These are phyloP conservation scores for Danaus plexippus DNA, from an alignment of 1,140 invertebrate genomes.

Conservation along the genomic window DNA sequence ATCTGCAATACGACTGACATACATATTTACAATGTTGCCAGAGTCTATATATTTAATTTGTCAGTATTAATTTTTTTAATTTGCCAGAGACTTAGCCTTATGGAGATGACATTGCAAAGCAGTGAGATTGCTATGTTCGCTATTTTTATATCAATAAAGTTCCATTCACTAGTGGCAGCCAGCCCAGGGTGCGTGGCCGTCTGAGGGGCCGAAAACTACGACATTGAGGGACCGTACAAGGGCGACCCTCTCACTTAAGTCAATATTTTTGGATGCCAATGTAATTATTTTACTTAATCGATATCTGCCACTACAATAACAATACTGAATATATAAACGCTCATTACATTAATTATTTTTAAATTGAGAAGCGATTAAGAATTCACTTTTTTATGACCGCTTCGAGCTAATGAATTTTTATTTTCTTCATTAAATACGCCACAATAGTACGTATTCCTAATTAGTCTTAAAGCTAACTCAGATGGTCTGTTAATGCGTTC, in stretches of 20 bases:
- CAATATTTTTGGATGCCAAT: conserved; percentile 53
- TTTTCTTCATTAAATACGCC: conserved; percentile 19
- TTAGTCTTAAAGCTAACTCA: conserved; percentile 12
- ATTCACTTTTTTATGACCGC: conserved; percentile 18
- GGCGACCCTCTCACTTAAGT: conserved; percentile 64
- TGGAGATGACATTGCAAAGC: too few species aligned
- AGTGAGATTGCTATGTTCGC: too few species aligned
- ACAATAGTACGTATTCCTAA: conserved; percentile 18
- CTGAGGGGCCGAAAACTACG: conserved; percentile 39
- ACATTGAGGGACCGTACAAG: conserved; percentile 56
- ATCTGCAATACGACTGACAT: too few species aligned
- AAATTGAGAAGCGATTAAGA: conserved; percentile 18
- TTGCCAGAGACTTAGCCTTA: too few species aligned
- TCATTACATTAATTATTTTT: conserved; percentile 26
- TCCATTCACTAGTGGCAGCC: conserved; percentile 40
- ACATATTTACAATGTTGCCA: too few species aligned
- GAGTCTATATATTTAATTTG: too few species aligned
- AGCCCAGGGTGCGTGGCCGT: conserved; percentile 36
- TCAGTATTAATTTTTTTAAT: too few species aligned
- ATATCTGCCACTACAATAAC: conserved; percentile 33
- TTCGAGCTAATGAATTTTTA: conserved; percentile 15
- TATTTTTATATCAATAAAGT: conserved; percentile 4
- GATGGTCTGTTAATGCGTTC: conserved; percentile 15
- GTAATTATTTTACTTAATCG: conserved; percentile 51
- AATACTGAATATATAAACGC: conserved; percentile 19